Evolutionary conservation across 2,888 invertebrate species (phyloP).

Genomic region (Acleris holmiana): DNA sequence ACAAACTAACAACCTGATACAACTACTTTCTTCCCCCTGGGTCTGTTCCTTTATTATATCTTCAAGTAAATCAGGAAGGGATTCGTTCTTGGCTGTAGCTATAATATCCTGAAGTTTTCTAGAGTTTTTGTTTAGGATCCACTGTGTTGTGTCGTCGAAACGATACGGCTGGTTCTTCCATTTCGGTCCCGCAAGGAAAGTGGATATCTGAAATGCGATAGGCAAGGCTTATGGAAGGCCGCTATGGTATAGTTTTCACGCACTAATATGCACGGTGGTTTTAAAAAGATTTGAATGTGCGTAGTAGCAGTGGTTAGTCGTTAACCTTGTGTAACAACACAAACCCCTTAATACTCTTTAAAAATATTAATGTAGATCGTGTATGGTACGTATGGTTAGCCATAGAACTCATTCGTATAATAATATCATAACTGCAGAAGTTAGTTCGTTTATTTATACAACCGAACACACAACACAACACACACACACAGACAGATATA

Average conservation of each 20-base stretch:
- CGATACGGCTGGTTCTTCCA: conserved; percentile 54
- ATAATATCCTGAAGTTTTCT: conserved; percentile 83
- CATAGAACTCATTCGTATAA: too few species aligned
- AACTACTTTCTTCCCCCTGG: conserved; percentile 86
- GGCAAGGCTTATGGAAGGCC: not conserved
- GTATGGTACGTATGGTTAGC: too few species aligned
- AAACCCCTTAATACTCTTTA: too few species aligned
- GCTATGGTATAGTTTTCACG: not conserved
- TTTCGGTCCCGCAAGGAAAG: conserved; percentile 74
- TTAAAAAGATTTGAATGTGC: not conserved
- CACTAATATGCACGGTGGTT: not conserved
- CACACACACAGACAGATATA: too few species aligned
- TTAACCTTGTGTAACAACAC: too few species aligned
- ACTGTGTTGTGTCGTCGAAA: conserved; percentile 68
- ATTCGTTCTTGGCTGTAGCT: conserved; percentile 84
- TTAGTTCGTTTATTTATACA: too few species aligned
- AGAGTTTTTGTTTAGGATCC: conserved; percentile 87
- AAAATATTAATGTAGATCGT: too few species aligned
- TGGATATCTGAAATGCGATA: conserved; percentile 83
- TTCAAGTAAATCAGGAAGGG: conserved; percentile 86
- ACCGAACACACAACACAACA: too few species aligned
- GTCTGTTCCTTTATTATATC: conserved; percentile 83
- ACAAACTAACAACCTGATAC: conserved; percentile 89
- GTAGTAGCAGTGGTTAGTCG: too few species aligned
- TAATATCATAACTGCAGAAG: too few species aligned